Conservation (phyloP, 2,113 vertebrate genomes). For the Nipponia nippon region DNA sequence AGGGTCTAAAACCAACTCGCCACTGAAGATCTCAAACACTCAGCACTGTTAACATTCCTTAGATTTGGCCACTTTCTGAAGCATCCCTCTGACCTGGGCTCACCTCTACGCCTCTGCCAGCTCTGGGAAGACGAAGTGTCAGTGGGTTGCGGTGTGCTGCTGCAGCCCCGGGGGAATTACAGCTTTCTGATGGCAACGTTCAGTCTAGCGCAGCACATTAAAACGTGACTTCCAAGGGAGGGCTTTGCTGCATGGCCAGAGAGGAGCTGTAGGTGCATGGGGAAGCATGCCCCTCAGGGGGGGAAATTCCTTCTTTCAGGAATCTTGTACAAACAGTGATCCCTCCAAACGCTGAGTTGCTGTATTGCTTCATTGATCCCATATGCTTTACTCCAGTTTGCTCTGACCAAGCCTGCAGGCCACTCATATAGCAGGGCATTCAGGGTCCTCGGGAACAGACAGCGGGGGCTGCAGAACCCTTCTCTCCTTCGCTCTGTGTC, state of each 20-base stretch:
- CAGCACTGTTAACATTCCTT: constrained; percentile 41
- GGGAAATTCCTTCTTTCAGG: background rate
- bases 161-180: background rate
- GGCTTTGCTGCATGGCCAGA: background rate
- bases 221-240: background rate
- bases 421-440: fast-evolving
- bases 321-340: background rate
- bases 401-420: fast-evolving
- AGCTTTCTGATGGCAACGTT: background rate
- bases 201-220: background rate
- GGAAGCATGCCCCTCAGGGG: background rate
- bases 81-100: background rate
- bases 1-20: constrained; percentile 47
- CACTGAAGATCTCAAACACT: constrained; percentile 29
- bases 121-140: background rate
- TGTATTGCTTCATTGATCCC: background rate
- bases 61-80: constrained; percentile 29
- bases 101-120: background rate
- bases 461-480: background rate
- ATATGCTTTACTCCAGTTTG: background rate
- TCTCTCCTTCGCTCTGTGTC: background rate
- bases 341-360: background rate
- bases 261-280: background rate
- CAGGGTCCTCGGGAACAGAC: fast-evolving
- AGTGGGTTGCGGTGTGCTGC: background rate